Conservation (phyloP, 2,113 vertebrate species). For the Spea multiplicata region DNA sequence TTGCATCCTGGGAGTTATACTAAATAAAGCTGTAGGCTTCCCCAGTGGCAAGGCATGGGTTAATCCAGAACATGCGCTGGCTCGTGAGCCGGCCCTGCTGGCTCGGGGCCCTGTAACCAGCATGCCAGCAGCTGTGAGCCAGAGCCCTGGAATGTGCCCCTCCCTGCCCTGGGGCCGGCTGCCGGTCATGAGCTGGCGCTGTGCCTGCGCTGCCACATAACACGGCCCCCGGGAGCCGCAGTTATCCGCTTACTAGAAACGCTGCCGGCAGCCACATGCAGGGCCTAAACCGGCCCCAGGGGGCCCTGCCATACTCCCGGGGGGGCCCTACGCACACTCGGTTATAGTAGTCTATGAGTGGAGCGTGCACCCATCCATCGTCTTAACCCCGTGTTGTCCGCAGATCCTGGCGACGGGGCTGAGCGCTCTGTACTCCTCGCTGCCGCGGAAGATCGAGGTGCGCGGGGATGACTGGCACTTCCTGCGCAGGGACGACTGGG, state of each 20-base stretch:
- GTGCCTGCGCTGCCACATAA: background rate
- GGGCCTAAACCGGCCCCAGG: too few species aligned
- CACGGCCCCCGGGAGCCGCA: too few species aligned
- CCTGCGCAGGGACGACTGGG: slow-evolving; percentile 90
- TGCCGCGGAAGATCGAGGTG: slow-evolving; percentile 93
- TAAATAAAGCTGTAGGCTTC: too few species aligned
- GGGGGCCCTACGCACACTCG: too few species aligned
- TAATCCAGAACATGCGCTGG: background rate
- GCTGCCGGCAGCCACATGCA: too few species aligned
- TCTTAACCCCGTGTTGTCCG: background rate
- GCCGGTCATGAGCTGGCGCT: background rate
- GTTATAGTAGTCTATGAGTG: too few species aligned
- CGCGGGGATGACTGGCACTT: slow-evolving; percentile 94
- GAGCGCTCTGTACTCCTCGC: slow-evolving; percentile 92
- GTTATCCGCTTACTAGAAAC: too few species aligned
- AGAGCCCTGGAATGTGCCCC: slow-evolving; percentile 7
- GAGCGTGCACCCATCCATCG: too few species aligned
- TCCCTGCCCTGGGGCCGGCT: background rate
- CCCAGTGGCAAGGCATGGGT: too few species aligned
- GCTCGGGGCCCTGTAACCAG: background rate
- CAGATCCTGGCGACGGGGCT: slow-evolving; percentile 95
- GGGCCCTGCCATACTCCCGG: too few species aligned
- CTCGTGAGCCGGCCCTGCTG: background rate
- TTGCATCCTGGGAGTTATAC: too few species aligned
- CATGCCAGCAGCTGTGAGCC: slow-evolving; percentile 6